Percentiles rank a stretch among this genome's conserved stretches.
These are phyloP conservation scores for Hydractinia symbiolongicarpus DNA, from an alignment of 30 jellyfish, hydroid and myxozoan species.

Conservation along the genomic window DNA sequence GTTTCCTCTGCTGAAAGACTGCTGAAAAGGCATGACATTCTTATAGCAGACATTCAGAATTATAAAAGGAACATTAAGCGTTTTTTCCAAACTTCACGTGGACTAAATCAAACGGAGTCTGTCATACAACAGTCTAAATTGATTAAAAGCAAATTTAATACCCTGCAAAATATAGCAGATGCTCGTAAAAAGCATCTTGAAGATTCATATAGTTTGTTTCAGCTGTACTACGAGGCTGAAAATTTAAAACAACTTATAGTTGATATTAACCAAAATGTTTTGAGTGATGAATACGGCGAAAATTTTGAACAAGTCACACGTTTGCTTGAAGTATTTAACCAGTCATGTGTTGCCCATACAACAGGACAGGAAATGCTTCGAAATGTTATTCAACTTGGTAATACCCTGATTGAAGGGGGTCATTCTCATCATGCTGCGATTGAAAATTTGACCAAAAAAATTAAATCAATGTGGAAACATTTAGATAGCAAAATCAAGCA, in stretches of 20 bases:
- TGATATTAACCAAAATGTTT: conserved; percentile 24
- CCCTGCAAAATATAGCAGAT: conserved; percentile 24
- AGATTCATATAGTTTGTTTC: conserved; percentile 36
- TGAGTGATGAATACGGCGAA: conserved; percentile 50
- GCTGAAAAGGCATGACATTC: conserved; percentile 27
- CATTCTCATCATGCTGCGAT: background rate
- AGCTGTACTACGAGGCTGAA: conserved; percentile 62
- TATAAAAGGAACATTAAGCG: conserved; percentile 9
- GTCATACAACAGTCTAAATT: background rate
- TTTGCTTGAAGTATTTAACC: conserved; percentile 5
- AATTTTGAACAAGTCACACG: conserved; percentile 47
- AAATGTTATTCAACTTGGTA: background rate
- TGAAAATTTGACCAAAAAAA: background rate
- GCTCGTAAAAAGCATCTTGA: conserved; percentile 18
- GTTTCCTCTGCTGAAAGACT: conserved; percentile 54
- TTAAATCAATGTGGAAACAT: conserved; percentile 47
- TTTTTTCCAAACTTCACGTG: conserved; percentile 19
- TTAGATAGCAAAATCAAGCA: conserved; percentile 46
- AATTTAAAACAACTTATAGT: conserved; percentile 40
- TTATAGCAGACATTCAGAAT: conserved; percentile 32
- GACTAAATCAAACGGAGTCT: background rate
- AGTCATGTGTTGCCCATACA: background rate
- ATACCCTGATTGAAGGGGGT: background rate
- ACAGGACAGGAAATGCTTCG: conserved; percentile 2
- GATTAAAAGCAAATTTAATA: conserved; percentile 20